Base-by-base conservation (phyloP, 2,113 vertebrate genomes). In the Daboia siamensis region DNA sequence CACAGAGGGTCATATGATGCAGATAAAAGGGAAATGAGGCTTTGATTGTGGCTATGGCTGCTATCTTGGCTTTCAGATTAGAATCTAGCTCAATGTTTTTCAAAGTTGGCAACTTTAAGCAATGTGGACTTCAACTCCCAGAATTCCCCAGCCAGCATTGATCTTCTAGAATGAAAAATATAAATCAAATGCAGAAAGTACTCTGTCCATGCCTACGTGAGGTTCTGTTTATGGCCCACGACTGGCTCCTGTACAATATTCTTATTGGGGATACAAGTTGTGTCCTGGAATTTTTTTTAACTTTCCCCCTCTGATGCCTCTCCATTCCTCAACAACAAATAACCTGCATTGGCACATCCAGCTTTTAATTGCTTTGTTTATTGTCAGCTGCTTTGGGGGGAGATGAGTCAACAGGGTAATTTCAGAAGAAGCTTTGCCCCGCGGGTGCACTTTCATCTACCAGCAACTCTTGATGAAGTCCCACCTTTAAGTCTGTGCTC, bases 401-500 rank as follows among this genome's bases (percentile, higher is more conserved):
- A 93, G 91, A 96, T 95, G 74, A 64, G 94, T 94, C 95, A 93
- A 80, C 92, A 10, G 92, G 54, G 92, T 94, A 87, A 96, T 94
- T 97, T 94, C 93, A 5, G 21, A 54, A 93, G 93, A 94, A 61
- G 90, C 33, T 57, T 90, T 87, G 94, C 95, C 95, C 33, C 93
- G 87, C 94, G 93, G 96, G 93, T 89, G 89, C 93, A 86, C 91
- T 96, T 94, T 94, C 89, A 84, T 96, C 93, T 20, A 86, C 29
- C 88, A 89, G 93, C 2, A 94, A 94, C 91, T 95, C 93, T 26
- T 93, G 12, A 55, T 0, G 1, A 91, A 91, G n/a, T 91, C 86
- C 91, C 94, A 74, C 94, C 91, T 95, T 93, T 64, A 21, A 33
- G 7, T 33, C 3, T 0, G 51, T 84, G 86, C 55, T 39, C 91